Evolutionary conservation across 2,888 invertebrate species (phyloP).

Genomic region (Ichneumoninae sp.): DNA sequence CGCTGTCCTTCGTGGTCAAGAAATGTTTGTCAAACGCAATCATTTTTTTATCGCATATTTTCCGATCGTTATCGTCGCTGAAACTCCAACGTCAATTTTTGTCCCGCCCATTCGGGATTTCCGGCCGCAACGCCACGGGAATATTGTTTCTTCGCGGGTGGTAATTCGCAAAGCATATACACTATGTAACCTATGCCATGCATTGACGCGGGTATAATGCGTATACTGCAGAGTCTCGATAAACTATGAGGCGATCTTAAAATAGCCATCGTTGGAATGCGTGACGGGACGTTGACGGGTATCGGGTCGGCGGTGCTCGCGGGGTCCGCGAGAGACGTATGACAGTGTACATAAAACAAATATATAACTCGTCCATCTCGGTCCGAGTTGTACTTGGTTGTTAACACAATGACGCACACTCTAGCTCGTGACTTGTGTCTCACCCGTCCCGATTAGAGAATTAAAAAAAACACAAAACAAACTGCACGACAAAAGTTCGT

Average conservation of each 20-base stretch:
- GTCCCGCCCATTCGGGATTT: background rate
- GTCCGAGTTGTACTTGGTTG: slow-evolving; percentile 6
- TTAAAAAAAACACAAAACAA: background rate
- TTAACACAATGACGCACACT: slow-evolving; percentile 5
- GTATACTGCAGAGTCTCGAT: slow-evolving; percentile 50
- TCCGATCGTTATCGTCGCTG: background rate
- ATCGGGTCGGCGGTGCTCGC: slow-evolving; percentile 34
- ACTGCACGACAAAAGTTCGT: too few relatives aligned
- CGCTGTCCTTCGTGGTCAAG: too few relatives aligned
- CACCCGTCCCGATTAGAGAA: background rate
- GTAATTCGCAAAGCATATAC: background rate
- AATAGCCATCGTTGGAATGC: slow-evolving; percentile 67
- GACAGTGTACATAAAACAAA: slow-evolving; percentile 50
- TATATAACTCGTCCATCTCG: slow-evolving; percentile 35
- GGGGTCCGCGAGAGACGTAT: slow-evolving; percentile 26
- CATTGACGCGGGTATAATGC: slow-evolving; percentile 6
- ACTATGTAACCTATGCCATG: background rate
- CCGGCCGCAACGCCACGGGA: background rate
- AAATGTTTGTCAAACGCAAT: too few relatives aligned
- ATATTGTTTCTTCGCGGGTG: slow-evolving; percentile 13
- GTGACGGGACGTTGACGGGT: slow-evolving; percentile 66
- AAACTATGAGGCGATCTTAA: slow-evolving; percentile 65
- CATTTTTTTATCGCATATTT: background rate
- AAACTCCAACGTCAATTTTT: background rate
- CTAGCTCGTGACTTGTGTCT: slow-evolving; percentile 1